Evolutionary conservation across 2,113 vertebrate species (phyloP).

Genomic region (Prochilodus magdalenae): DNA sequence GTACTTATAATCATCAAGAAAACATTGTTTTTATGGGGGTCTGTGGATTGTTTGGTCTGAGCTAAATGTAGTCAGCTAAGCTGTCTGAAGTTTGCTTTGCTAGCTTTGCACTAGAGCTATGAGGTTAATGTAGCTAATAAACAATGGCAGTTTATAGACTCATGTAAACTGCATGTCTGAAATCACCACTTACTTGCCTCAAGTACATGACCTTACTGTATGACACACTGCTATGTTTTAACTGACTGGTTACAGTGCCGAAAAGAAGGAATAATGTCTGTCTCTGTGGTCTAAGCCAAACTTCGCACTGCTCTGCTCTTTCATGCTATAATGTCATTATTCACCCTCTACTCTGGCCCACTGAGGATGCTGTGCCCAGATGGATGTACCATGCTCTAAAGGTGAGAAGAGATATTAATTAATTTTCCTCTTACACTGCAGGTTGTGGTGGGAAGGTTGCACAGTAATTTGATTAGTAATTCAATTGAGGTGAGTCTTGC

Average conservation of each 20-base stretch:
- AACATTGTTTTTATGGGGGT: background rate
- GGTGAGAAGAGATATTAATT: slow-evolving; percentile 16
- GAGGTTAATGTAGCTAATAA: too few species aligned
- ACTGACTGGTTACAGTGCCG: too few species aligned
- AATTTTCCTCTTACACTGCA: slow-evolving; percentile 12
- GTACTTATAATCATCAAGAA: background rate
- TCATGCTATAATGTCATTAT: background rate
- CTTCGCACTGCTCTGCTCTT: background rate
- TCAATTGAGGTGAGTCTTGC: slow-evolving; percentile 1
- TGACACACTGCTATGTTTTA: too few species aligned
- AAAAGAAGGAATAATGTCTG: background rate
- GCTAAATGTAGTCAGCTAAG: background rate
- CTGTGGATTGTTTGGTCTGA: background rate
- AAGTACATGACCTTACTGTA: too few species aligned
- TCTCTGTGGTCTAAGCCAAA: background rate
- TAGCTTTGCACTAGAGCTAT: too few species aligned
- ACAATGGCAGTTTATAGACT: too few species aligned
- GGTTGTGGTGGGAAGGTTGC: slow-evolving; percentile 18
- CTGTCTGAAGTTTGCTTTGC: too few species aligned
- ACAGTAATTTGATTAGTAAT: slow-evolving; percentile 20
- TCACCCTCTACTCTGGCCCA: background rate
- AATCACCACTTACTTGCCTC: too few species aligned
- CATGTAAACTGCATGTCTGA: too few species aligned
- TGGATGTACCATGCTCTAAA: slow-evolving; percentile 2
- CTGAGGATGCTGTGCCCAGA: background rate